These are phyloP conservation scores for Polypedilum vanderplanki DNA, from an alignment of 1,140 invertebrate species.

Conservation along the genomic window DNA sequence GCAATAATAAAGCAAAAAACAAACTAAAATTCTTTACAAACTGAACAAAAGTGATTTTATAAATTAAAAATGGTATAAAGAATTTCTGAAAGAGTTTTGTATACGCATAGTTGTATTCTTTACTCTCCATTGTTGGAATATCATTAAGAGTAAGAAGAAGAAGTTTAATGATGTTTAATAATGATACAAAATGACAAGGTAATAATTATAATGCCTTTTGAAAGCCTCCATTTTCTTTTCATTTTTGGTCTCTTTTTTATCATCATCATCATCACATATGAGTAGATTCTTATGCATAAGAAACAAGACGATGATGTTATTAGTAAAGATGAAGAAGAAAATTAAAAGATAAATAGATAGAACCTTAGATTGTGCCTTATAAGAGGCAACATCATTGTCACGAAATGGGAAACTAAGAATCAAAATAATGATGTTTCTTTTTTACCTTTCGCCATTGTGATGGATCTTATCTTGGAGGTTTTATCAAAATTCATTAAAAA, in stretches of 20 bases:
- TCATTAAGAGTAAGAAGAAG: conserved; percentile 27
- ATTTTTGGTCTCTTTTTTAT: conserved; percentile 2
- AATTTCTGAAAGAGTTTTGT: background rate
- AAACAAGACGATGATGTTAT: too few species aligned
- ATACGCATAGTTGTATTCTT: background rate
- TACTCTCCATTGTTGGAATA: conserved; percentile 14
- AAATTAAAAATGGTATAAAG: too few species aligned
- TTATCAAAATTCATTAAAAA: conserved; percentile 4
- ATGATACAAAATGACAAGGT: conserved; percentile 29
- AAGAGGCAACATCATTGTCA: background rate
- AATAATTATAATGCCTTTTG: conserved; percentile 28
- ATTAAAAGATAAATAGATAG: background rate
- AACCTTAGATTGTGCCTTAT: background rate
- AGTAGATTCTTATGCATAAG: too few species aligned
- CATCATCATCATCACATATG: conserved; percentile 11
- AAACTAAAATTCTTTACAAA: too few species aligned
- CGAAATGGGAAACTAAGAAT: conserved; percentile 4
- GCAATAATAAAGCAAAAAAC: too few species aligned
- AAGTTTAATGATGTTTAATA: conserved; percentile 29
- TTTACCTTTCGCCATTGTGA: background rate
- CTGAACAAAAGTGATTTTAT: too few species aligned
- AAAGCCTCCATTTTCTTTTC: background rate
- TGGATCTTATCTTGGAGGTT: background rate
- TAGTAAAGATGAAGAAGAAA: background rate
- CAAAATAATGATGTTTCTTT: background rate